Percentiles rank a stretch among this genome's conserved stretches.
Evolutionary conservation across 2,888 invertebrate genomes (phyloP).

Genomic region (Entomobrya proxima): DNA sequence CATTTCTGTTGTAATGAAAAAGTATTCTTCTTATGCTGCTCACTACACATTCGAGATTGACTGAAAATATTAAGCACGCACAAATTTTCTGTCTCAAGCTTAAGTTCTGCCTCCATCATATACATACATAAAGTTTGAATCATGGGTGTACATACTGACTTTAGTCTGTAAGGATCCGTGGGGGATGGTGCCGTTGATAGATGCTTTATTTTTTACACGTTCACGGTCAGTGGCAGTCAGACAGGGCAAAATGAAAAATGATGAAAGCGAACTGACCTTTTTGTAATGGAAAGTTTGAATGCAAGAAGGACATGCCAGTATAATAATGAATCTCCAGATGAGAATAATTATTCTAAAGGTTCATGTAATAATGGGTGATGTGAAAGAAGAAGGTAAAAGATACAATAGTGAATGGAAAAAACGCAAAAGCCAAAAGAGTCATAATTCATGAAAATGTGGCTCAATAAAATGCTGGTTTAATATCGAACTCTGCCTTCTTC

Average conservation of each 20-base stretch:
- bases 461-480: no score
- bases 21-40: no score
- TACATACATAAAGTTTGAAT: neutral
- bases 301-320: neutral
- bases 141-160: neutral
- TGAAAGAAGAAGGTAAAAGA: neutral
- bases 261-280: slow-evolving; percentile 72
- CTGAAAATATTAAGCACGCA: no score
- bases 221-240: slow-evolving; percentile 64
- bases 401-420: neutral
- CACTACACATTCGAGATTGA: no score
- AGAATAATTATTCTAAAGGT: neutral
- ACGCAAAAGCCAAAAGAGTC: neutral
- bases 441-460: neutral
- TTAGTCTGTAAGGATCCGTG: neutral
- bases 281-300: slow-evolving; percentile 61
- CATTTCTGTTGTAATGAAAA: no score
- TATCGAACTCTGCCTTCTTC: no score
- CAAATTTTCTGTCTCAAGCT: no score
- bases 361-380: neutral
- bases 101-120: no score
- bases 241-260: slow-evolving; percentile 72
- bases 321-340: neutral
- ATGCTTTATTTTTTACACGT: slow-evolving; percentile 63
- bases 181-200: slow-evolving; percentile 58